These are phyloP conservation scores for Cottus gobio DNA, from an alignment of 2,113 vertebrate species.

Conservation along the genomic window DNA sequence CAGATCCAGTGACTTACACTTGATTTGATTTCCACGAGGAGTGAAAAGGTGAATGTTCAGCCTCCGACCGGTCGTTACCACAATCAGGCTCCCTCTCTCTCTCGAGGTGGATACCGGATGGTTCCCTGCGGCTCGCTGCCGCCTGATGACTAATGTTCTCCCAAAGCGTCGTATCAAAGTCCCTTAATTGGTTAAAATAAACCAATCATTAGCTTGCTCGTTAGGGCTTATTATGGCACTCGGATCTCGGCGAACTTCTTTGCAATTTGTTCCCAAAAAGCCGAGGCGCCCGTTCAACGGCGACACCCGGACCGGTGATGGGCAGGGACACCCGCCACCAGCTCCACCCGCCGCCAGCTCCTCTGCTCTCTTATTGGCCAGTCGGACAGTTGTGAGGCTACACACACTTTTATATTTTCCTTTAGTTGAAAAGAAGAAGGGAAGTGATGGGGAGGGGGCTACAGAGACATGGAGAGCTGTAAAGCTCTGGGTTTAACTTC, in stretches of 20 bases:
- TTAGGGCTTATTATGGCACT: conserved; percentile 53
- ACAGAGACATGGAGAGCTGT: conserved; percentile 25
- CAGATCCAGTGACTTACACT: conserved; percentile 11
- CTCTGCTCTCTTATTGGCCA: conserved; percentile 63
- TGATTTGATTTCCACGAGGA: conserved; percentile 51
- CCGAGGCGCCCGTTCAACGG: conserved; percentile 1
- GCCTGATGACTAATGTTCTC: conserved; percentile 69
- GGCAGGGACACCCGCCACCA: no score
- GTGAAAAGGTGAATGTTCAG: conserved; percentile 76
- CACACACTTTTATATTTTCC: neutral
- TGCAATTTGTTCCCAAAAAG: conserved; percentile 44
- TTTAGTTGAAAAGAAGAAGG: conserved; percentile 17
- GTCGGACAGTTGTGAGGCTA: conserved; percentile 54
- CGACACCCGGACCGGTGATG: no score
- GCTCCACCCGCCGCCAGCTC: conserved; percentile 75
- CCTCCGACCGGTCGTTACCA: conserved; percentile 77
- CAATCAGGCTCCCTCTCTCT: conserved; percentile 71
- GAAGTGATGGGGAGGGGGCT: conserved; percentile 20
- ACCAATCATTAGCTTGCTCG: conserved; percentile 65
- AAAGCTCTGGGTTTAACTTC: conserved; percentile 40
- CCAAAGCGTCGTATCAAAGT: conserved; percentile 45
- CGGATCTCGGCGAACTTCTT: conserved; percentile 34
- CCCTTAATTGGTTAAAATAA: conserved; percentile 61
- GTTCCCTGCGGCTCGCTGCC: conserved; percentile 66
- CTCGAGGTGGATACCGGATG: conserved; percentile 75